Evolutionary conservation across 1,140 invertebrate species (phyloP).

Genomic region (Anagrus nilaparvatae): DNA sequence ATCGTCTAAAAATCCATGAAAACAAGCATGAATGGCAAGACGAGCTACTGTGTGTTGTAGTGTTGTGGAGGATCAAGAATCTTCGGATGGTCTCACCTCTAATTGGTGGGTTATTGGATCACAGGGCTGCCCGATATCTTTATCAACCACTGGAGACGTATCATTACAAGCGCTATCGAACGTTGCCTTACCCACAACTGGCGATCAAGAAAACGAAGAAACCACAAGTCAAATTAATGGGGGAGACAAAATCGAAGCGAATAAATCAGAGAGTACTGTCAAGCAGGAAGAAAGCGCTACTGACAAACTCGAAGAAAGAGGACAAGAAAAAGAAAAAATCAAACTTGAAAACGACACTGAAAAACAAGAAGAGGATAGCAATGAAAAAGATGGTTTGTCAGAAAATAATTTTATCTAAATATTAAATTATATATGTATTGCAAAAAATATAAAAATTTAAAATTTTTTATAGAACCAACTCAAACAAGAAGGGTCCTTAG

Average conservation of each 20-base stretch:
- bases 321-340: too few species aligned
- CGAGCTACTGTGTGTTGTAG: constrained; percentile 29
- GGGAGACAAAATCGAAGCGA: too few species aligned
- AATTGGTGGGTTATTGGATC: constrained; percentile 37
- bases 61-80: constrained; percentile 26
- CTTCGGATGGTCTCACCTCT: constrained; percentile 18
- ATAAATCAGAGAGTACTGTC: too few species aligned
- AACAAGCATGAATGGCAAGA: constrained; percentile 18
- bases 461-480: constrained; percentile 15
- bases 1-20: constrained; percentile 1
- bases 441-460: too few species aligned
- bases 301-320: constrained; percentile 1
- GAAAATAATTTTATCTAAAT: background rate
- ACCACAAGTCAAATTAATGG: background rate
- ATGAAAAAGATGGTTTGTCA: constrained; percentile 5
- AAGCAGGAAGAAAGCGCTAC: background rate
- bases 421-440: background rate
- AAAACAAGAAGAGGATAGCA: background rate
- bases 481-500: constrained; percentile 29
- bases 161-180: constrained; percentile 26
- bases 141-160: constrained; percentile 19
- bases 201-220: background rate
- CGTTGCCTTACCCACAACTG: constrained; percentile 21
- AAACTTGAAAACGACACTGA: background rate
- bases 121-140: constrained; percentile 25